Conservation (phyloP, 2,888 invertebrate genomes). For the Lasioglossum leucozonium region DNA sequence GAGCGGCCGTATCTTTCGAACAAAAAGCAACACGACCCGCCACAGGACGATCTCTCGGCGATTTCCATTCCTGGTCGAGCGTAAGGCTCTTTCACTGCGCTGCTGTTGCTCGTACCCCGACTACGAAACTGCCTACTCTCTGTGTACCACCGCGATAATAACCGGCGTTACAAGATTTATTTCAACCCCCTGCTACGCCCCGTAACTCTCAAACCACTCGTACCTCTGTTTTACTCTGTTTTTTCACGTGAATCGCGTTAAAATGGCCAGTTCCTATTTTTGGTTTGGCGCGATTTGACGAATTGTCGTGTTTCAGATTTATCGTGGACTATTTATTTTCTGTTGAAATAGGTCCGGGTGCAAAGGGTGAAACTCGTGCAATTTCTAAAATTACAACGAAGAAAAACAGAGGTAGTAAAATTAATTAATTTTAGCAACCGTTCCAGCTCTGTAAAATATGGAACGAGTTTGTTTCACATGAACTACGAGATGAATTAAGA, state of each 20-base stretch:
- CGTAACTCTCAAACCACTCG: background rate
- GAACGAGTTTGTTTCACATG: too few species aligned
- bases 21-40: constrained; percentile 17
- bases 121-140: constrained; percentile 5
- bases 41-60: constrained; percentile 10
- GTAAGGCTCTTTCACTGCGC: constrained; percentile 4
- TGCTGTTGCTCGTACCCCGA: background rate
- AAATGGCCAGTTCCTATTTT: background rate
- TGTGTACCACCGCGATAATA: background rate
- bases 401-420: too few species aligned
- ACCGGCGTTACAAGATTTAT: constrained; percentile 10
- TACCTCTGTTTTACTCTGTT: background rate
- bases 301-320: background rate
- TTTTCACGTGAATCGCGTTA: background rate
- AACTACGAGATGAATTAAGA: too few species aligned
- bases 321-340: too few species aligned
- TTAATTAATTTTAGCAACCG: too few species aligned
- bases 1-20: constrained; percentile 19
- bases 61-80: constrained; percentile 15
- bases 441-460: too few species aligned
- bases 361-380: too few species aligned
- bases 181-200: background rate
- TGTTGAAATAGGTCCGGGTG: too few species aligned
- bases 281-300: background rate
- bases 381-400: too few species aligned